A percentile compares a stretch with the other conserved stretches of the same genome.
phyloP scores from a whole-genome alignment of 2,113 vertebrate species.

The Noturus placidus region DNA sequence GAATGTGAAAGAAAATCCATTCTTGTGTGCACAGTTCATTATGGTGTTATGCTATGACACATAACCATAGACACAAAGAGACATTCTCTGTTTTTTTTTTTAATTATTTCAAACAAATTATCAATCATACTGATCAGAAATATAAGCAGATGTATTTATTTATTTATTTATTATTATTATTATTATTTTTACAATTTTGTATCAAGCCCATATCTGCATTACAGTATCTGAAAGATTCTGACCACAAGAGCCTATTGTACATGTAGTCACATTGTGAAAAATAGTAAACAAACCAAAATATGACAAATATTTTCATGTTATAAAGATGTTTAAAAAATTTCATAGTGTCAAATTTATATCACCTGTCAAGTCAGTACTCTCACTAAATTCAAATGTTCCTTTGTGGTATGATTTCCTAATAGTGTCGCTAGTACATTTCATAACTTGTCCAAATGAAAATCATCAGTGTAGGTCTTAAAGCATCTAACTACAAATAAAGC shows the following conservation, averaged over 20 bases:
- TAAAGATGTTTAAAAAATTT: background rate
- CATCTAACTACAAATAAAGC: background rate
- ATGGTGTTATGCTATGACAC: background rate
- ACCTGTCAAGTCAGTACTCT: background rate
- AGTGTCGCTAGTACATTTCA: background rate
- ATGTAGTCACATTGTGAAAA: too few relatives aligned
- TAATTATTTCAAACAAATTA: background rate
- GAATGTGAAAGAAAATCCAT: background rate
- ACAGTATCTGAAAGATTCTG: too few relatives aligned
- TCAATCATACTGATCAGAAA: background rate
- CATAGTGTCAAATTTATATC: background rate
- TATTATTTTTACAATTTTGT: too few relatives aligned
- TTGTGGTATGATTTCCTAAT: background rate
- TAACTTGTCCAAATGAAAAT: background rate
- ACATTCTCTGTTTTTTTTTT: background rate
- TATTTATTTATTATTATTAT: too few relatives aligned
- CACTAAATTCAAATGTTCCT: background rate
- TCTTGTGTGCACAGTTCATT: background rate
- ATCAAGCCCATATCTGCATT: too few relatives aligned
- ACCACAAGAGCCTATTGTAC: background rate
- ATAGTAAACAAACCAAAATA: background rate
- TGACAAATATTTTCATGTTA: background rate
- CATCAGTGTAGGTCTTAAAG: background rate
- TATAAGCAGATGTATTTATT: background rate
- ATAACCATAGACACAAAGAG: background rate